Conservation (phyloP, 2,888 invertebrate species). For the Perizoma flavofasciatum region DNA sequence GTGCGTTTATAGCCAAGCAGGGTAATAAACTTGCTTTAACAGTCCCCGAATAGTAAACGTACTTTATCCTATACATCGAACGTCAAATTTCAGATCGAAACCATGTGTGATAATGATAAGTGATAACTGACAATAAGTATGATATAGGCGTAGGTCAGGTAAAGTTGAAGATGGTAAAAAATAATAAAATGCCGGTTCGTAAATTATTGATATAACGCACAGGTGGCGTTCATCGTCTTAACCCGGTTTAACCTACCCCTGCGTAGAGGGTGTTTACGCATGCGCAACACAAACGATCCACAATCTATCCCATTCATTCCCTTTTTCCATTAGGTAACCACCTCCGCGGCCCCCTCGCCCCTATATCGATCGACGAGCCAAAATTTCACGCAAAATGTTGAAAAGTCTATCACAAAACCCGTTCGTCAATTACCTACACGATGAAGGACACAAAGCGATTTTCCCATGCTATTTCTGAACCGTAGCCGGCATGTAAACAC, state of each 20-base stretch:
- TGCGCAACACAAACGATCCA: slow-evolving; percentile 50
- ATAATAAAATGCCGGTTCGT: slow-evolving; percentile 1
- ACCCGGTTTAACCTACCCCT: slow-evolving; percentile 20
- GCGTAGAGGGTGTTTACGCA: slow-evolving; percentile 45
- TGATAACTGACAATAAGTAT: too few relatives aligned
- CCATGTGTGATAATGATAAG: too few relatives aligned
- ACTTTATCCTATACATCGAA: too few relatives aligned
- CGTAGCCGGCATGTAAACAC: slow-evolving; percentile 54
- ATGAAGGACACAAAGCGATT: slow-evolving; percentile 50
- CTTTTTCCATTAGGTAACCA: slow-evolving; percentile 50
- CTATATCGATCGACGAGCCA: slow-evolving; percentile 36
- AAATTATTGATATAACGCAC: slow-evolving; percentile 11
- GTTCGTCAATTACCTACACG: slow-evolving; percentile 37
- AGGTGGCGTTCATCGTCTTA: slow-evolving; percentile 7
- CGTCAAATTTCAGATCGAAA: too few relatives aligned
- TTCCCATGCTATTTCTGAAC: slow-evolving; percentile 57
- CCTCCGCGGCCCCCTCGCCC: slow-evolving; percentile 41
- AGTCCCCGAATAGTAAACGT: too few relatives aligned
- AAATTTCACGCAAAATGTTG: slow-evolving; percentile 28
- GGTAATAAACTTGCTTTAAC: too few relatives aligned
- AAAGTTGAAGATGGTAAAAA: neutral
- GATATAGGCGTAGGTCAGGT: neutral
- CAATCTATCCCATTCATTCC: slow-evolving; percentile 58
- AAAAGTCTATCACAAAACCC: slow-evolving; percentile 36
- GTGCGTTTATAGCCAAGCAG: too few relatives aligned